Conservation (phyloP, 1,140 invertebrate genomes). For the Drosophila hydei region DNA sequence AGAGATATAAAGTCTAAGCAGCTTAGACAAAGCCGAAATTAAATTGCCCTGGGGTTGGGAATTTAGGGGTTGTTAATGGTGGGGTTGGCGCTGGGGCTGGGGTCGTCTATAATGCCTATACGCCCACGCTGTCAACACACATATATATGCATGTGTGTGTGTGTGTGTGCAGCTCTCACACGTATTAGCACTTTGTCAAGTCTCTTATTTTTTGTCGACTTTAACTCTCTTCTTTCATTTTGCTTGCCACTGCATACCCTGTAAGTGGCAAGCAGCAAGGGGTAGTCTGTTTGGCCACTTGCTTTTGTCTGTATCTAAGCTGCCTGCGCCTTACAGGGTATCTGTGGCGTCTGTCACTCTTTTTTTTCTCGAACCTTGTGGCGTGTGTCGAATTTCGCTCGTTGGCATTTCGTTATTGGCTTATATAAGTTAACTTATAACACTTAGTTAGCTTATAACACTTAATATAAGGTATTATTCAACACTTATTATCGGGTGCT, state of each 20-base stretch:
- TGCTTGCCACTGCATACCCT: constrained; percentile 25
- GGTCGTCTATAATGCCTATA: constrained; percentile 8
- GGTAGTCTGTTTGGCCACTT: background rate
- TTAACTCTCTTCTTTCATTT: constrained; percentile 29
- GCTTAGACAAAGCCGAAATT: constrained; percentile 39
- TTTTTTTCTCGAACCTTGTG: constrained; percentile 16
- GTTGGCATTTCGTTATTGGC: constrained; percentile 33
- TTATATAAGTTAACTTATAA: too few relatives aligned
- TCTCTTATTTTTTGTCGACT: constrained; percentile 33
- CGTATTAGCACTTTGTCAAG: constrained; percentile 74
- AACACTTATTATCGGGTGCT: too few relatives aligned
- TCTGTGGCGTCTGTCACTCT: constrained; percentile 1
- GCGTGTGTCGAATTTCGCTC: constrained; percentile 66
- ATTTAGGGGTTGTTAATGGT: constrained; percentile 18
- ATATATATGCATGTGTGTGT: constrained; percentile 7
- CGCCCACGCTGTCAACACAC: constrained; percentile 4
- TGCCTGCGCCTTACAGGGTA: constrained; percentile 1
- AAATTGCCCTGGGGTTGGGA: constrained; percentile 13
- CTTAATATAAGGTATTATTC: too few relatives aligned
- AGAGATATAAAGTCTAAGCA: constrained; percentile 37
- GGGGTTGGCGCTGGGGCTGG: background rate
- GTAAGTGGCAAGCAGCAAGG: background rate
- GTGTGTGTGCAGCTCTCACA: constrained; percentile 57
- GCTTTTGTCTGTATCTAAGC: background rate
- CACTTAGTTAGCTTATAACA: too few relatives aligned